Percentiles rank a stretch among this genome's conserved stretches.
Conservation (phyloP, 1,140 invertebrate genomes). For the Zaprionus ghesquierei region DNA sequence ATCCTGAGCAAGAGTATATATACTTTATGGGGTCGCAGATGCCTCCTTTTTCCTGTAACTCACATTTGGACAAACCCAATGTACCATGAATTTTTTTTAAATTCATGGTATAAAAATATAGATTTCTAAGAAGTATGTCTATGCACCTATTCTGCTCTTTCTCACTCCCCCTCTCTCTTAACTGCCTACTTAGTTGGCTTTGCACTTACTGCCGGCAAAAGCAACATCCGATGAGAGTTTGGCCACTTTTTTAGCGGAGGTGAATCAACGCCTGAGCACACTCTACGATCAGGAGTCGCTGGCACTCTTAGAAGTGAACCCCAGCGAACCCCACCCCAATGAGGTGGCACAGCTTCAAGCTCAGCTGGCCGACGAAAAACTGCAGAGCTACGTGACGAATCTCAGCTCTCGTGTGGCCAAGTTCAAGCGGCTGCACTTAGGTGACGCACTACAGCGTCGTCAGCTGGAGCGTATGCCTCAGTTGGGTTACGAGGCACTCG, state of each 20-base stretch:
- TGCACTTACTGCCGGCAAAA: neutral
- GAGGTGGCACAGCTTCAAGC: too few relatives aligned
- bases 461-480: slow-evolving; percentile 46
- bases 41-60: too few relatives aligned
- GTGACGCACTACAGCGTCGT: slow-evolving; percentile 38
- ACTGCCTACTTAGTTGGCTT: neutral
- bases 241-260: slow-evolving; percentile 46
- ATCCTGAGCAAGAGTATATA: too few relatives aligned
- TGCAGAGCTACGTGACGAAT: slow-evolving; percentile 42
- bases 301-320: slow-evolving; percentile 57
- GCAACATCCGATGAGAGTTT: slow-evolving; percentile 16
- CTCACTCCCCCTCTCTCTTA: neutral
- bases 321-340: too few relatives aligned
- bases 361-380: slow-evolving; percentile 46
- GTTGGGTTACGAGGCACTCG: slow-evolving; percentile 55
- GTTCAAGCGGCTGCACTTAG: slow-evolving; percentile 48
- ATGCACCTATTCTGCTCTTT: too few relatives aligned
- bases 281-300: slow-evolving; percentile 62
- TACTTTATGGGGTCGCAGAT: too few relatives aligned
- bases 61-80: too few relatives aligned
- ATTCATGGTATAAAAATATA: too few relatives aligned
- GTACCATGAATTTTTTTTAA: too few relatives aligned
- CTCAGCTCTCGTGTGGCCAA: slow-evolving; percentile 37
- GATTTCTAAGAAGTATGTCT: too few relatives aligned
- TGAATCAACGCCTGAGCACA: slow-evolving; percentile 53